Base-by-base conservation (phyloP, 2,113 vertebrate species). In the Clarias magur region DNA sequence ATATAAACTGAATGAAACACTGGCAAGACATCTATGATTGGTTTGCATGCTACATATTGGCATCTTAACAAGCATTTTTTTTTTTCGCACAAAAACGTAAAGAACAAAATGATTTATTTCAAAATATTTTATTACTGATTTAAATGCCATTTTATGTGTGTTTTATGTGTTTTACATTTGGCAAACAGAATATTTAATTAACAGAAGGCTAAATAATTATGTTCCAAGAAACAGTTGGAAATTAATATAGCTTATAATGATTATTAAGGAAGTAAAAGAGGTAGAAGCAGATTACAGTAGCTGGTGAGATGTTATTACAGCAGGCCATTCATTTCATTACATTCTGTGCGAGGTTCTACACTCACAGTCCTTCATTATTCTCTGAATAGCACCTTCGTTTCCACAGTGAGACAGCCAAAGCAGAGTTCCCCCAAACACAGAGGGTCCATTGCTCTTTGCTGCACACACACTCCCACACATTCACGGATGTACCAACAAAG, bases 351-450 rank as follows among this genome's bases (percentile, higher is more conserved):
- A 53, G 34, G 60, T 19, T 76, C 60, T 67, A 48, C 86, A 68
- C 60, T 68, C 72, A 83, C 82, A 87, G 73, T 78, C 48, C 48
- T 62, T 79, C 73, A 87, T 87, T 84, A 60, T 78, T 87, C 81
- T 87, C 59, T 21, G 9, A 83, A 87, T 57, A 30, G 60, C 63
- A 75, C 27, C 62, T 68, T 83, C 82, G 81, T 84, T 6, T 78
- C 42, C 59, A 57, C 68, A 60, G 57, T 0, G 60, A 84, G 72
- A 83, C 73, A 16, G 70, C 68, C 86, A 65, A 78, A 80, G 57
- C 84, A 82, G 38, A 82, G 86, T 75, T 75, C 25, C 34, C 54
- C 80, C 73, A 70, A 42, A 73, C 57, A 87, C 86, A 87, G 67
- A 87, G 86, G 68, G 67, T 48, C 85, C 53, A 87, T 82, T 87